Evolutionary conservation across 1,140 invertebrate species (phyloP).

Genomic region (Drosophila setifemur): DNA sequence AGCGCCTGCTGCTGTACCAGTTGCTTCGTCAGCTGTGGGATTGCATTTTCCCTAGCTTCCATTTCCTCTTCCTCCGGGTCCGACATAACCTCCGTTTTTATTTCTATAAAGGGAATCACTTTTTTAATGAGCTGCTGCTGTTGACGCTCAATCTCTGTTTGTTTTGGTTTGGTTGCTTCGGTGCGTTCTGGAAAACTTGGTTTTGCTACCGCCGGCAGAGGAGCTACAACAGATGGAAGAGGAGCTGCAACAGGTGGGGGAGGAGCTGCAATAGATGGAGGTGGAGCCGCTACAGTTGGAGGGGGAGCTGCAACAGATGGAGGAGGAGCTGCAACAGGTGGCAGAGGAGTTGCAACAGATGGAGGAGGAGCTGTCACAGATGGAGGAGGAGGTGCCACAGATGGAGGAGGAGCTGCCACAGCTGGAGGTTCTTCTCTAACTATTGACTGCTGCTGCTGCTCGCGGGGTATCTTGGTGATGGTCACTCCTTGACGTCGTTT

Average conservation of each 20-base stretch:
- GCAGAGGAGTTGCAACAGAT: background rate
- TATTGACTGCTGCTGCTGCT: constrained; percentile 40
- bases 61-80: constrained; percentile 71
- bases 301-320: background rate
- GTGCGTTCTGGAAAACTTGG: background rate
- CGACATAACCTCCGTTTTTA: constrained; percentile 75
- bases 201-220: background rate
- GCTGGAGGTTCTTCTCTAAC: background rate
- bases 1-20: background rate
- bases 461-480: constrained; percentile 70
- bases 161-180: constrained; percentile 12
- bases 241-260: background rate
- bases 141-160: constrained; percentile 49
- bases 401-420: background rate
- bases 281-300: no score
- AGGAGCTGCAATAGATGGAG: background rate
- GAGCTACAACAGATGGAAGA: no score
- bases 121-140: constrained; percentile 68
- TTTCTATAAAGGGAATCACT: constrained; percentile 71
- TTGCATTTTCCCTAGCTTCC: no score
- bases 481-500: constrained; percentile 69
- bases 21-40: background rate
- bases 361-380: background rate
- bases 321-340: background rate
- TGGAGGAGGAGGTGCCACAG: background rate